phyloP scores from a whole-genome alignment of 2,113 vertebrate genomes.

The Protobothrops mucrosquamatus region DNA sequence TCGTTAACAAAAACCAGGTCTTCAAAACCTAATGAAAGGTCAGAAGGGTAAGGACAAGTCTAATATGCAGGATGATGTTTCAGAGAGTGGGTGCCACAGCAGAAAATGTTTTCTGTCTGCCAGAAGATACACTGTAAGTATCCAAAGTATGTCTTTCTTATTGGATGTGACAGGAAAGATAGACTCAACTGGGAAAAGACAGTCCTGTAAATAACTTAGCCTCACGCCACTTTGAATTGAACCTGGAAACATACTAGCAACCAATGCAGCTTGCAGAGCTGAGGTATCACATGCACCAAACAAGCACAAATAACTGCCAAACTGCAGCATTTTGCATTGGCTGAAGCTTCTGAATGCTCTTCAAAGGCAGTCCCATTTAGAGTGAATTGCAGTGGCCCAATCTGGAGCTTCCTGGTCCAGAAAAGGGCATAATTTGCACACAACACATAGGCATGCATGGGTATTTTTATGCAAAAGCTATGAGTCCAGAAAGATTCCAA shows the following conservation, averaged over 20 bases:
- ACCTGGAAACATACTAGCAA: neutral
- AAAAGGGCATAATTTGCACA: neutral
- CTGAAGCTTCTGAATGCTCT: neutral
- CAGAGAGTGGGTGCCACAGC: neutral
- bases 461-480: too few relatives aligned
- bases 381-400: neutral
- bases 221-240: neutral
- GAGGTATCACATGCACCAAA: neutral
- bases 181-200: neutral
- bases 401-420: neutral
- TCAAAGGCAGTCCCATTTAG: neutral
- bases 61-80: neutral
- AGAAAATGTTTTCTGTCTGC: neutral
- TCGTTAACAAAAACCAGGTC: neutral
- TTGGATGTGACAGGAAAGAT: neutral
- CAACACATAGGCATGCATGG: neutral
- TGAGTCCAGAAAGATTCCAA: neutral
- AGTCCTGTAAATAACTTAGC: neutral
- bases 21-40: neutral
- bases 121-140: neutral
- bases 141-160: neutral
- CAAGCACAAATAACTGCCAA: neutral
- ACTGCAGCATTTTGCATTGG: neutral
- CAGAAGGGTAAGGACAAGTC: neutral
- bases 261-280: neutral